These are phyloP conservation scores for Xanthia icteritia DNA, from an alignment of 2,888 invertebrate species.

Conservation along the genomic window DNA sequence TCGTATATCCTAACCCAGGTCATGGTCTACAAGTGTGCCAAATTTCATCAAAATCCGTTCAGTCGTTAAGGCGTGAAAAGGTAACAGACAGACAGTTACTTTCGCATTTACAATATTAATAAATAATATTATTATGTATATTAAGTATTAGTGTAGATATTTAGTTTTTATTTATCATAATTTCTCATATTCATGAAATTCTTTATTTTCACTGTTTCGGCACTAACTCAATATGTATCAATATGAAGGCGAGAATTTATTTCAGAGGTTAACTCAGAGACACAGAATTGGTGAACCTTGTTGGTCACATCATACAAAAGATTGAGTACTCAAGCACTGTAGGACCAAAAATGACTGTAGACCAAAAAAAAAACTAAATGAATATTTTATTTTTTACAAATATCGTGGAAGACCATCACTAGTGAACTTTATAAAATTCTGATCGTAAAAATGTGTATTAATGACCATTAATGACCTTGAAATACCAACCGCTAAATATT, in stretches of 20 bases:
- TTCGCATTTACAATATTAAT: neutral
- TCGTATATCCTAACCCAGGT: neutral
- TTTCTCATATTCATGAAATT: neutral
- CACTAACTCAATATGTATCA: neutral
- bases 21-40: neutral
- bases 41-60: neutral
- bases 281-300: neutral
- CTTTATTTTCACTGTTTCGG: neutral
- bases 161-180: neutral
- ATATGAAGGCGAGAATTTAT: neutral
- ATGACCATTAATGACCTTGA: constrained; percentile 13
- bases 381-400: neutral
- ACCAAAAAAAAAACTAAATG: neutral
- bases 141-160: neutral
- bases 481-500: neutral
- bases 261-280: neutral
- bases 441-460: neutral
- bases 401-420: neutral
- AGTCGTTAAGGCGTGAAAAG: neutral
- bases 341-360: neutral
- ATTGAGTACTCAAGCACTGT: neutral
- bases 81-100: neutral
- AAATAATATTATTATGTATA: neutral
- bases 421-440: neutral
- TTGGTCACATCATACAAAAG: too few species aligned